Conservation (phyloP, 2,888 invertebrate genomes). For the Halocaridina rubra region DNA sequence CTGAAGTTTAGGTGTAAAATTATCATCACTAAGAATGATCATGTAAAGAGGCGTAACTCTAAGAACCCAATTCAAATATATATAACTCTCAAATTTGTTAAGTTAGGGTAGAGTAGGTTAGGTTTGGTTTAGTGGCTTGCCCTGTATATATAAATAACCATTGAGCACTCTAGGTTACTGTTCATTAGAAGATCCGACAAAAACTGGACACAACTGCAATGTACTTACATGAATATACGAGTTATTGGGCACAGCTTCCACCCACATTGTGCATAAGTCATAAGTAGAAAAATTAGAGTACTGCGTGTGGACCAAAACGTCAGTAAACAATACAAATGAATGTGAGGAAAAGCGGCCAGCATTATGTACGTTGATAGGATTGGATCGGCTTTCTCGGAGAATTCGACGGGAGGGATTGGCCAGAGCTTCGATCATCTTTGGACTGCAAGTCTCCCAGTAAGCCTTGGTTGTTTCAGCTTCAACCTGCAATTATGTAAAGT, state of each 20-base stretch:
- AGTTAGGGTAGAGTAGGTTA: too few species aligned
- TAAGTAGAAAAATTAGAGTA: constrained; percentile 74
- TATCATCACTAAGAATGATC: too few species aligned
- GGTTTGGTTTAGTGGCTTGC: too few species aligned
- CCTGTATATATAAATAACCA: too few species aligned
- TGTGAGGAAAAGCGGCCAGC: constrained; percentile 81
- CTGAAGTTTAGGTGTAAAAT: too few species aligned
- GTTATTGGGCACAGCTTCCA: constrained; percentile 79
- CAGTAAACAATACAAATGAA: constrained; percentile 85
- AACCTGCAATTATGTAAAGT: background rate
- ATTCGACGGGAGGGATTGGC: constrained; percentile 79
- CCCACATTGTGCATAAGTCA: constrained; percentile 74
- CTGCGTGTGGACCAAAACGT: constrained; percentile 81
- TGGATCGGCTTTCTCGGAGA: constrained; percentile 80
- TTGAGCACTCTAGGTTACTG: too few species aligned
- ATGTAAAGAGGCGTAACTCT: too few species aligned
- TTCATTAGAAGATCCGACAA: too few species aligned
- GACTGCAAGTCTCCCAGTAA: constrained; percentile 46
- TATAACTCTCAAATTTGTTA: too few species aligned
- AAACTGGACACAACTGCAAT: too few species aligned
- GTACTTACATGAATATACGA: constrained; percentile 73
- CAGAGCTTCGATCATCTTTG: constrained; percentile 71
- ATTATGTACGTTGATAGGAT: constrained; percentile 77
- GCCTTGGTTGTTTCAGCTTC: constrained; percentile 49
- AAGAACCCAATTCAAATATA: too few species aligned